Percentiles rank a stretch among this genome's conserved stretches.
Evolutionary conservation across 2,113 vertebrate genomes (phyloP).

Genomic region (Phylloscopus trochiloides): DNA sequence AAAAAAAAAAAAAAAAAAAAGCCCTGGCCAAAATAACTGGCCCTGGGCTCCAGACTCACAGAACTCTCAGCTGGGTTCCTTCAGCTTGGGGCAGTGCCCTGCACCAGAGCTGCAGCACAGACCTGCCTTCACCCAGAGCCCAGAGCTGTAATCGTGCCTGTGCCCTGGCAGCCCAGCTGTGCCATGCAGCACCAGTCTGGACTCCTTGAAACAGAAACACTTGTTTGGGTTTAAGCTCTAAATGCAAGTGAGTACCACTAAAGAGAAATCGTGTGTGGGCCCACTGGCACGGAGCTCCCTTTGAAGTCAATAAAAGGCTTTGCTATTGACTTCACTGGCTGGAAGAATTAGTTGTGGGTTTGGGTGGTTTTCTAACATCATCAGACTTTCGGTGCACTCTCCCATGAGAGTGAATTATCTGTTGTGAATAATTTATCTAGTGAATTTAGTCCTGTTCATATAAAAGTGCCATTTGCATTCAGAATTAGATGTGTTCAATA

Average conservation of each 20-base stretch:
- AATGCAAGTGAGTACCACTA: background rate
- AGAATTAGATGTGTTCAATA: background rate
- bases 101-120: background rate
- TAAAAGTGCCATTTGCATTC: conserved; percentile 34
- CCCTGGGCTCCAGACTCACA: background rate
- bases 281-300: background rate
- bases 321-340: background rate
- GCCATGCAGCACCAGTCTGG: background rate
- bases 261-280: background rate
- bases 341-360: background rate
- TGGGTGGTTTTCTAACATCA: background rate
- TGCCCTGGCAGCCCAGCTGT: background rate
- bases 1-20: background rate
- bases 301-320: conserved; percentile 18
- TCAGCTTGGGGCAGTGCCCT: background rate
- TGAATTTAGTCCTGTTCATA: conserved; percentile 48
- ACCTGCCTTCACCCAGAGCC: background rate
- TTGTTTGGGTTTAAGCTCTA: background rate
- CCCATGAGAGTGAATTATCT: conserved; percentile 35
- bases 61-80: background rate
- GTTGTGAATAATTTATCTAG: conserved; percentile 61
- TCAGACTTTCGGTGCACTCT: conserved; percentile 34
- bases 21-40: background rate
- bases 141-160: background rate
- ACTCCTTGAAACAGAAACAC: background rate